A percentile compares a stretch with the other conserved stretches of the same genome.
Evolutionary conservation across 1,140 invertebrate genomes (phyloP).

Genomic region (Branchinecta lindahli): DNA sequence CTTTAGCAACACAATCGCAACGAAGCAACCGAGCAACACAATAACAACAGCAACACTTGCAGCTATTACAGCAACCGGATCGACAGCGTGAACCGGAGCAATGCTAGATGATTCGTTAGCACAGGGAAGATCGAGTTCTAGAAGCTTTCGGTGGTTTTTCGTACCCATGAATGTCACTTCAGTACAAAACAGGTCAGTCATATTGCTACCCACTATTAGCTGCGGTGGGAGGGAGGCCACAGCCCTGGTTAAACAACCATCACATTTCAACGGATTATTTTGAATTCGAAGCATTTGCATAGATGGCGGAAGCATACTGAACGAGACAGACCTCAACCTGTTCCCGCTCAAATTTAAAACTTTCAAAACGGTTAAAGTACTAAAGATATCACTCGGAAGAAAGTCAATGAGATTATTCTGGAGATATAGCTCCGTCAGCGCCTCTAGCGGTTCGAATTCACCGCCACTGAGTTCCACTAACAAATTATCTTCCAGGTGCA

Average conservation of each 20-base stretch:
- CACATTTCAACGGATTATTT: neutral
- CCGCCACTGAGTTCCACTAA: conserved; percentile 61
- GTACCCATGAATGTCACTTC: conserved; percentile 8
- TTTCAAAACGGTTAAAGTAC: conserved; percentile 58
- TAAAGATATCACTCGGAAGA: conserved; percentile 70
- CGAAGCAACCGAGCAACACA: neutral
- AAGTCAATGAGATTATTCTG: conserved; percentile 68
- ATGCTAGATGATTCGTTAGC: neutral
- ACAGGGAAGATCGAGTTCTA: neutral
- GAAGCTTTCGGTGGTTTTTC: neutral
- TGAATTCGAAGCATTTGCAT: neutral
- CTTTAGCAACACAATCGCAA: neutral
- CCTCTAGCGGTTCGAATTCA: conserved; percentile 64
- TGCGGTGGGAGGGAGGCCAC: neutral
- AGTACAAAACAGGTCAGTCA: neutral
- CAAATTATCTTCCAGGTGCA: conserved; percentile 71
- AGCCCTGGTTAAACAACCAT: neutral
- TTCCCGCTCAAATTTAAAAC: conserved; percentile 71
- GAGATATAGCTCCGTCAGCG: conserved; percentile 64
- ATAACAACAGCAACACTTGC: neutral
- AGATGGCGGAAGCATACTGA: neutral
- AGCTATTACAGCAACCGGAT: neutral
- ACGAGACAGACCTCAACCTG: conserved; percentile 35
- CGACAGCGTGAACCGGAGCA: neutral
- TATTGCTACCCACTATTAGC: neutral